Evolutionary conservation across 2,113 vertebrate genomes (phyloP), one percentile per base, ranked within the genome.

Genomic region (Lophotis ruficrista): DNA sequence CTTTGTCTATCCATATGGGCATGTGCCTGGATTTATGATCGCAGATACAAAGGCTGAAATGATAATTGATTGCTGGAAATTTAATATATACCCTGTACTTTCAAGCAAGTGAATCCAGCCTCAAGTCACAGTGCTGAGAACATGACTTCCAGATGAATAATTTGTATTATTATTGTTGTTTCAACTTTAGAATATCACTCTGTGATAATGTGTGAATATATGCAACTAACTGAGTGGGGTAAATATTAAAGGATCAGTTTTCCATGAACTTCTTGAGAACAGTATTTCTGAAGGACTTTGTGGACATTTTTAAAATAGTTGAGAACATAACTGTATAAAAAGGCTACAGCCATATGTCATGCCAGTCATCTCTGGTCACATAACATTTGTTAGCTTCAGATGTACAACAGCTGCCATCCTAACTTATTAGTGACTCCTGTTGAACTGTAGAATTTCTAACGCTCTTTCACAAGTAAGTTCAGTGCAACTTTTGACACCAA

Each of bases 301-400:
- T 94, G 91, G 84, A 88, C 96, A 97, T 97, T 97, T 97, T 97
- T 98, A 60, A 94, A 96, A 97, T 98, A 96, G 92, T 96, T 97
- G 82, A 89, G 96, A 95, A 91, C 96, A 95, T 88, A 97, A 97
- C 97, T 97, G 87, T 93, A 92, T 94, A 90, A 97, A 96, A 97
- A 95, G 84, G 79, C 95, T 93, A 48, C 0, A 3, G 95, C 96
- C 98, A 98, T 96, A 96, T 98, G 98, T 97, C 97, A 38, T 82
- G 96, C 96, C 97, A 98, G 95, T 98, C 97, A 97, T 98, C 96
- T 96, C 94, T 95, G 97, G 96, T 97, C 97, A 97, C 96, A 96
- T 91, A 98, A 96, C 97, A 98, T 98, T 98, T 98, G 98, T 97
- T 97, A 97, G 95, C 93, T 97, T 98, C 94, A 92, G 94, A 96